phyloP scores from a whole-genome alignment of 35 echinoderm and acorn worm species.

The Ophioderma brevispina region DNA sequence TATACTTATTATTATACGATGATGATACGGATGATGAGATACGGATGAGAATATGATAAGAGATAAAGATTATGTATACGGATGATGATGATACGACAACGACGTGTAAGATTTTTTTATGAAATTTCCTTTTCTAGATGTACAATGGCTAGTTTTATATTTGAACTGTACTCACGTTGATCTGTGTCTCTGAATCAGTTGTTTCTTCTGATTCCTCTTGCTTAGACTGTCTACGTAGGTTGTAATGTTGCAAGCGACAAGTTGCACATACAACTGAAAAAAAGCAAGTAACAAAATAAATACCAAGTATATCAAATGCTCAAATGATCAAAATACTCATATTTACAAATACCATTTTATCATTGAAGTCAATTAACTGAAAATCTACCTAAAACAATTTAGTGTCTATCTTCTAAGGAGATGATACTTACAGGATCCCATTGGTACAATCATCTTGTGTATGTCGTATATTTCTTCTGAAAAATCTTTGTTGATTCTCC shows the following conservation, averaged over 20 bases:
- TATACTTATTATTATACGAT: no score
- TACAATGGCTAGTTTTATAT: no score
- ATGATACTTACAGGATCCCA: constrained; percentile 12
- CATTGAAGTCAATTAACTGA: no score
- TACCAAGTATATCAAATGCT: not conserved
- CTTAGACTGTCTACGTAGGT: not conserved
- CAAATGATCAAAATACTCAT: not conserved
- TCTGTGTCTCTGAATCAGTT: not conserved
- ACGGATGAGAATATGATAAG: no score
- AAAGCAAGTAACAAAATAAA: not conserved
- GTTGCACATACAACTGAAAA: not conserved
- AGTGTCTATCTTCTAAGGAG: not conserved
- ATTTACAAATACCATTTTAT: not conserved
- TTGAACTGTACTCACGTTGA: not conserved
- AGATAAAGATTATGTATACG: no score
- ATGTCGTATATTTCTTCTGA: not conserved
- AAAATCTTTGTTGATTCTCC: not conserved
- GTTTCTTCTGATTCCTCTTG: not conserved
- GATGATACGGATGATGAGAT: no score
- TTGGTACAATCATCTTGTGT: not conserved
- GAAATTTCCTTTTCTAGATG: no score
- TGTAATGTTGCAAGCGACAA: constrained; percentile 25
- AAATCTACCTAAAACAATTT: no score
- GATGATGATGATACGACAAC: no score
- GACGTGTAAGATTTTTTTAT: no score